A percentile compares a stretch with the other conserved stretches of the same genome.
These are phyloP conservation scores for Scrobipalpa atriplicella DNA, from an alignment of 2,888 invertebrate genomes.

Conservation along the genomic window DNA sequence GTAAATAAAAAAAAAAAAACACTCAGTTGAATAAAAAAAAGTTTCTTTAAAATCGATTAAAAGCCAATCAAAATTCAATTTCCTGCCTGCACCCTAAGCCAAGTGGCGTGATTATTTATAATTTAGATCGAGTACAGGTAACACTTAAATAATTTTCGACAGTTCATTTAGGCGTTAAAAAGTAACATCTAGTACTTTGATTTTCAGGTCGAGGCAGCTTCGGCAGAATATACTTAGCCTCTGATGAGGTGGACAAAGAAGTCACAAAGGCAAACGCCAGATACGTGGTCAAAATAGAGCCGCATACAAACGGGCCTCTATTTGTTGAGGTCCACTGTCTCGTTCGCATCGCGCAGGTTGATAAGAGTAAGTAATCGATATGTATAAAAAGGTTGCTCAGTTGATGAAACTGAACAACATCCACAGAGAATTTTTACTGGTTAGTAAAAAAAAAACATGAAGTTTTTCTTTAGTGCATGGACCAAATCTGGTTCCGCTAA, in stretches of 20 bases:
- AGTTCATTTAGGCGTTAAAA: too few species aligned
- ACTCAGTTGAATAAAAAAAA: too few species aligned
- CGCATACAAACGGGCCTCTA: slow-evolving; percentile 96
- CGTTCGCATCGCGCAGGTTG: slow-evolving; percentile 90
- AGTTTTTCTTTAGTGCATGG: slow-evolving; percentile 85
- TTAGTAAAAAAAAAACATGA: slow-evolving; percentile 70
- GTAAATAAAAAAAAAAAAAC: too few species aligned
- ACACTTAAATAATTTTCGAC: too few species aligned
- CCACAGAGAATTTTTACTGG: too few species aligned
- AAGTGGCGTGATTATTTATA: too few species aligned
- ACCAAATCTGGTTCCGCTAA: slow-evolving; percentile 85
- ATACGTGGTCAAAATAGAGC: slow-evolving; percentile 96
- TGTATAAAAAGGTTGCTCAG: too few species aligned
- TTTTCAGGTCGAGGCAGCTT: slow-evolving; percentile 90
- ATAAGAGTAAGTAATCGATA: slow-evolving; percentile 85
- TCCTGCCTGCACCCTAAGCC: too few species aligned
- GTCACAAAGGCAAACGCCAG: slow-evolving; percentile 87
- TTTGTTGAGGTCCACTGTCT: slow-evolving; percentile 99
- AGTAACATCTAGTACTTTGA: not conserved
- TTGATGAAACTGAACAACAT: too few species aligned
- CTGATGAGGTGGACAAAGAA: slow-evolving; percentile 85
- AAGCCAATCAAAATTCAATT: too few species aligned
- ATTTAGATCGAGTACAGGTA: too few species aligned
- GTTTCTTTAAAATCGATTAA: too few species aligned
- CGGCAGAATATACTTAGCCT: slow-evolving; percentile 95